Percentiles rank a stretch among this genome's conserved stretches.
Conservation (phyloP, 2,888 invertebrate genomes). For the Luperina testacea region DNA sequence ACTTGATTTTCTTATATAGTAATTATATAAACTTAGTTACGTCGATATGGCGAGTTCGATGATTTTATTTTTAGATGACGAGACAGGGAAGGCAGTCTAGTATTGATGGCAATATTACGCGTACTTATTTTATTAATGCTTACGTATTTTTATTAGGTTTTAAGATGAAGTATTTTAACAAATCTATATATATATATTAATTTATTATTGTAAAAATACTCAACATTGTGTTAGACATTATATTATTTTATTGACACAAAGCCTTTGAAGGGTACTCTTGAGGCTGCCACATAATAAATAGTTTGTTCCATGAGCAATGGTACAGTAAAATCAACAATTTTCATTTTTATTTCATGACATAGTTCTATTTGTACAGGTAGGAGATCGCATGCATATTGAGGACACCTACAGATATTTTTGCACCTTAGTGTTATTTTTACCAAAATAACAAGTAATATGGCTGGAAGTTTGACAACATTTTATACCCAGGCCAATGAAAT, state of each 20-base stretch:
- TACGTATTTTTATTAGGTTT: slow-evolving; percentile 69
- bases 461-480: slow-evolving; percentile 1
- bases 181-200: slow-evolving; percentile 55
- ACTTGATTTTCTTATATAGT: slow-evolving; percentile 33
- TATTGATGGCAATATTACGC: slow-evolving; percentile 72
- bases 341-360: background rate
- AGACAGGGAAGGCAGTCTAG: slow-evolving; percentile 60
- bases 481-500: background rate
- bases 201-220: slow-evolving; percentile 68
- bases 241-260: slow-evolving; percentile 25
- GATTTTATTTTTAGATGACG: slow-evolving; percentile 47
- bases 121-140: slow-evolving; percentile 75
- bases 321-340: slow-evolving; percentile 4
- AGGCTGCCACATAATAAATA: slow-evolving; percentile 5
- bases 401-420: background rate
- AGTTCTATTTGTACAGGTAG: background rate
- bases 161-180: slow-evolving; percentile 67
- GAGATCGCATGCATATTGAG: background rate
- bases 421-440: slow-evolving; percentile 1
- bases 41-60: slow-evolving; percentile 18
- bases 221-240: slow-evolving; percentile 50
- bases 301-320: background rate
- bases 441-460: background rate
- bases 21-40: slow-evolving; percentile 30
- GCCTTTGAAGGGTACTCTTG: background rate